Evolutionary conservation across 64 coral and sea anemone species (phyloP).

Genomic region (Actinia equina): DNA sequence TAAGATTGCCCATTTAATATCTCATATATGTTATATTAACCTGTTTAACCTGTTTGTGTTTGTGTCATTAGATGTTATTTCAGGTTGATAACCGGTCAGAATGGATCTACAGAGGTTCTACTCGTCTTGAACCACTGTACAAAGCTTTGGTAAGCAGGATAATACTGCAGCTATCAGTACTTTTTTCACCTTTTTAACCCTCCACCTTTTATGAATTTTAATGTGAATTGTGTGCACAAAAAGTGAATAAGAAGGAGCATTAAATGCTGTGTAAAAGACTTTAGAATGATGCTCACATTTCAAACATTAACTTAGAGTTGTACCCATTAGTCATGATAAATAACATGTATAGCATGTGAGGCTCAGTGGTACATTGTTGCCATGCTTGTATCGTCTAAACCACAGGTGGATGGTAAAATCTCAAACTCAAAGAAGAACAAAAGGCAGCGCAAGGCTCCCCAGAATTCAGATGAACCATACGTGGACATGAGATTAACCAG

Average conservation of each 20-base stretch:
- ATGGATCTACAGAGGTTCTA: conserved; percentile 98
- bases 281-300: too few species aligned
- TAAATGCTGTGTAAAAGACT: too few species aligned
- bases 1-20: background rate
- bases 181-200: too few species aligned
- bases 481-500: conserved; percentile 95
- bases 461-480: conserved; percentile 51
- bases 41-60: background rate
- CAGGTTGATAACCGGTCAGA: conserved; percentile 96
- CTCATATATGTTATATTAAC: background rate
- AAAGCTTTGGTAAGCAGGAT: conserved; percentile 68
- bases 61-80: conserved; percentile 87
- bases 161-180: too few species aligned
- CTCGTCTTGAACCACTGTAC: conserved; percentile 83
- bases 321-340: too few species aligned
- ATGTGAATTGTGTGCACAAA: too few species aligned
- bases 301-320: too few species aligned
- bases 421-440: conserved; percentile 65
- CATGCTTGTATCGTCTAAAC: background rate
- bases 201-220: too few species aligned
- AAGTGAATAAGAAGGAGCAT: too few species aligned
- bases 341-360: too few species aligned
- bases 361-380: background rate
- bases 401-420: conserved; percentile 57
- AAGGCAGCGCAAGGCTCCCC: conserved; percentile 61